phyloP scores from a whole-genome alignment of 2,113 vertebrate genomes.

The Okapia johnstoni region DNA sequence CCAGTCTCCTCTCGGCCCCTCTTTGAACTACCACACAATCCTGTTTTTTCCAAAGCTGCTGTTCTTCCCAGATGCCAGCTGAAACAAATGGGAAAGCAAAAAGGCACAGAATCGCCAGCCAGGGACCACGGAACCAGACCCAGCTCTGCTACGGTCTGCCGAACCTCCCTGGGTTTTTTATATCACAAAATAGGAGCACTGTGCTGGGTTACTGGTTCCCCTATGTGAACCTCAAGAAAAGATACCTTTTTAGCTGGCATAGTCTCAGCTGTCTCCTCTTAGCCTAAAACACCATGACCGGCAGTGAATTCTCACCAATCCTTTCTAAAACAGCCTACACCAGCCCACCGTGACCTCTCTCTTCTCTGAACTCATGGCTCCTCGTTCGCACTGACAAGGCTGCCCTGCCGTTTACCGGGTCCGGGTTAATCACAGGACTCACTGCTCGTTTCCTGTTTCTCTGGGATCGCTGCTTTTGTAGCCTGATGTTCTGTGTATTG shows the following conservation, averaged over 20 bases:
- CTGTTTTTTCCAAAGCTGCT: neutral
- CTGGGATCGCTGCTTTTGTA: neutral
- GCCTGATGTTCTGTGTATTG: neutral
- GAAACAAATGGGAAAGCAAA: neutral
- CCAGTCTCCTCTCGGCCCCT: neutral
- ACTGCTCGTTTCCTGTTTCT: neutral
- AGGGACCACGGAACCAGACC: neutral
- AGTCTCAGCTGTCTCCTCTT: neutral
- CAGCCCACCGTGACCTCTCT: neutral
- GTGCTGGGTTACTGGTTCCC: neutral
- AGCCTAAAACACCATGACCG: neutral
- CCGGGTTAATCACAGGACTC: rapidly evolving
- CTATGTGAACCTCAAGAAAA: neutral
- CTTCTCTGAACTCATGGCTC: neutral
- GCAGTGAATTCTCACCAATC: neutral
- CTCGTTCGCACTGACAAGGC: neutral
- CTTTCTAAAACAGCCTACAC: neutral
- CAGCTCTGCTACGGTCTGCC: neutral
- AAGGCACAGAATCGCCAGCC: neutral
- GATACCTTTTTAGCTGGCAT: neutral
- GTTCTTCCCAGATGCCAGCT: neutral
- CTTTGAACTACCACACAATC: neutral
- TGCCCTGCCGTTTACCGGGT: neutral
- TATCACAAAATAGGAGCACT: neutral
- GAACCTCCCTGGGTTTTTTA: neutral